Evolutionary conservation across 2,888 invertebrate species (phyloP), one percentile per base, ranked within the genome.

Genomic region (Apotomis turbidana): DNA sequence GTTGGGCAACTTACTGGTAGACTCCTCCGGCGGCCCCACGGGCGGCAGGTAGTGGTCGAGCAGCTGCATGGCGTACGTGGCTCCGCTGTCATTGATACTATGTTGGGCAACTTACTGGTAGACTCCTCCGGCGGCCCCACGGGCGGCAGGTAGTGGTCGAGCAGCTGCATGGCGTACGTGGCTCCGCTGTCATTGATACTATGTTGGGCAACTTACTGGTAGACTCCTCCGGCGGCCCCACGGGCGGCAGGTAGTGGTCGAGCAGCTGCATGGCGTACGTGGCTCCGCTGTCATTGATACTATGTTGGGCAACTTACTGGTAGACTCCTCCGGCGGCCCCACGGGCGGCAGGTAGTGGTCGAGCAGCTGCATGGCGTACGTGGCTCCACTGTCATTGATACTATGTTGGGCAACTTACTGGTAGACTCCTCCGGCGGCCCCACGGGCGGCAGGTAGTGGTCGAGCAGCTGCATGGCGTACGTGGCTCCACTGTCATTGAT

Each of bases 381-480:
- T 8, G 55, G n/a, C 4, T 5, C 41, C 41, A 41, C 5, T 41
- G 41, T 41, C 5, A 41, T 6, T 5, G 41, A 41, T 6, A 41
- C 12, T 1, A 9, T 8, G 10, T 10, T 9, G 10, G 52, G n/a
- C 36, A 13, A 84, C 86, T 81, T 87, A 87, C 93, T 89, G 68
- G 87, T 84, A 61, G 94, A 93, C 58, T 93, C 93, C 77, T 95
- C 95, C 41, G 94, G 93, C 4, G 90, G 80, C 3, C 87, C 87
- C 0, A 87, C 85, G 85, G 81, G 93, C 81, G 85, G 97, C 77
- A 97, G 94, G 15, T 15, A 15, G 15, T 15, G 15, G 15, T 15
- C 15, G 15, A 15, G 15, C 15, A 15, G 15, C 15, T 15, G 15
- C 8, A 46, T 9, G 9, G 46, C 8, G 3, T 8, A 46, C 3